Evolutionary conservation across 2,797 vertebrate genomes (phyloP).

Genomic region (Chanos chanos): DNA sequence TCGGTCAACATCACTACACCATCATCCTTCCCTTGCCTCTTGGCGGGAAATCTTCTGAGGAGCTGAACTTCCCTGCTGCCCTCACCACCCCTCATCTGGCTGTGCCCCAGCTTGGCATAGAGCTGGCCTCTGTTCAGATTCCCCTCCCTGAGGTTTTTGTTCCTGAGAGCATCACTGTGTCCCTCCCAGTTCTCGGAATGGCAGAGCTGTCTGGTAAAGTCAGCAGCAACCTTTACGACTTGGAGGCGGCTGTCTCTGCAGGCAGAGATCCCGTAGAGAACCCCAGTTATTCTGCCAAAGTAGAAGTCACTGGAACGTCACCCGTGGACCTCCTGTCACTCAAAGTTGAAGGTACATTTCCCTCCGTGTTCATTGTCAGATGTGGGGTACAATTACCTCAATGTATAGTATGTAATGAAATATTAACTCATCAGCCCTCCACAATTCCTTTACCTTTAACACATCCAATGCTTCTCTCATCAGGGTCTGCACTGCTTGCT

Average conservation of each 20-base stretch:
- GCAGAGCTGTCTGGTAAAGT: conserved; percentile 77
- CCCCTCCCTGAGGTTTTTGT: conserved; percentile 76
- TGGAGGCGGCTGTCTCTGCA: conserved; percentile 71
- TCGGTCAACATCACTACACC: conserved; percentile 72
- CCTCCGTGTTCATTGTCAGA: too few species aligned
- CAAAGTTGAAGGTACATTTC: conserved; percentile 75
- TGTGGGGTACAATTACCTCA: too few species aligned
- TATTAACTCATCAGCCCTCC: too few species aligned
- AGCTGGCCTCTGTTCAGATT: conserved; percentile 70
- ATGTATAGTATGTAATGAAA: too few species aligned
- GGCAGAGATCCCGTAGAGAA: conserved; percentile 73
- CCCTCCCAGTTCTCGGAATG: conserved; percentile 76
- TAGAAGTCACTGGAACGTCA: conserved; percentile 72
- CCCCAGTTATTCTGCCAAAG: conserved; percentile 67
- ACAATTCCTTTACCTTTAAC: too few species aligned
- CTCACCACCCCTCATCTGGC: conserved; percentile 74
- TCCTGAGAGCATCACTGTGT: conserved; percentile 71
- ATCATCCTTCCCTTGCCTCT: conserved; percentile 80
- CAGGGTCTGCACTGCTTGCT: conserved; percentile 78
- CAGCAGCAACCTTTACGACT: conserved; percentile 86
- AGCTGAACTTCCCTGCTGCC: conserved; percentile 69
- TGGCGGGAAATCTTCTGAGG: conserved; percentile 81
- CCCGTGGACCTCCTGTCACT: conserved; percentile 81
- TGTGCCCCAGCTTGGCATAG: conserved; percentile 73
- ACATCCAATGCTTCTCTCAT: too few species aligned